These are phyloP conservation scores for Helicoverpa assulta DNA, from an alignment of 2,888 invertebrate genomes.

Conservation along the genomic window DNA sequence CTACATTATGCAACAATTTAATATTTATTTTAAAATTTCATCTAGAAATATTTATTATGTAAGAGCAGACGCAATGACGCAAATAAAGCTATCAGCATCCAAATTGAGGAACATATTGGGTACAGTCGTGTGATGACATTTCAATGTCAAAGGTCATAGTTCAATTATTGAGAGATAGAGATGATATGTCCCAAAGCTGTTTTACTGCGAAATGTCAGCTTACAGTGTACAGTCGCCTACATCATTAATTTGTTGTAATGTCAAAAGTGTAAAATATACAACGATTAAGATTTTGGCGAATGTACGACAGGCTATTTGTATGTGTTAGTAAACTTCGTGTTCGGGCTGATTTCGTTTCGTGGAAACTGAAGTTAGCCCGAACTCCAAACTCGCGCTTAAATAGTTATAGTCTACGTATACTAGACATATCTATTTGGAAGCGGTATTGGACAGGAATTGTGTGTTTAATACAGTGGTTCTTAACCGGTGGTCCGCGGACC, in stretches of 20 bases:
- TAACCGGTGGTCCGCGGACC: no score
- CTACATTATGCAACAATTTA: constrained; percentile 36
- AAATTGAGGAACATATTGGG: constrained; percentile 71
- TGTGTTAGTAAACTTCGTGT: constrained; percentile 70
- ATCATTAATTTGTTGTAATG: constrained; percentile 64
- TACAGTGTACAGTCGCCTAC: constrained; percentile 44
- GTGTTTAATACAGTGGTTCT: no score
- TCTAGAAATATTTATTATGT: constrained; percentile 43
- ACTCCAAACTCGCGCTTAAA: constrained; percentile 44
- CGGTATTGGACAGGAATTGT: constrained; percentile 45
- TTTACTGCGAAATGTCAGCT: constrained; percentile 32
- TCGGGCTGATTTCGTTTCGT: constrained; percentile 67
- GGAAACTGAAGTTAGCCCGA: constrained; percentile 61
- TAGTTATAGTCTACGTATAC: constrained; percentile 46
- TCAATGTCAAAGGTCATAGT: constrained; percentile 71
- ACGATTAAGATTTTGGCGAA: constrained; percentile 59
- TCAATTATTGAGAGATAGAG: constrained; percentile 31
- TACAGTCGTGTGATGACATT: constrained; percentile 71
- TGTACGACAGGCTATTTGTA: constrained; percentile 72
- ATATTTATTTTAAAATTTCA: constrained; percentile 32
- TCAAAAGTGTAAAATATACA: constrained; percentile 64
- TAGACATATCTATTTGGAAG: constrained; percentile 51
- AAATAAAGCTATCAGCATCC: constrained; percentile 63
- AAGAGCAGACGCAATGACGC: constrained; percentile 29
- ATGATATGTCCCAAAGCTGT: constrained; percentile 31